Evolutionary conservation across 2,113 vertebrate genomes (phyloP), one percentile per base, ranked within the genome.

Genomic region (Zeus faber): DNA sequence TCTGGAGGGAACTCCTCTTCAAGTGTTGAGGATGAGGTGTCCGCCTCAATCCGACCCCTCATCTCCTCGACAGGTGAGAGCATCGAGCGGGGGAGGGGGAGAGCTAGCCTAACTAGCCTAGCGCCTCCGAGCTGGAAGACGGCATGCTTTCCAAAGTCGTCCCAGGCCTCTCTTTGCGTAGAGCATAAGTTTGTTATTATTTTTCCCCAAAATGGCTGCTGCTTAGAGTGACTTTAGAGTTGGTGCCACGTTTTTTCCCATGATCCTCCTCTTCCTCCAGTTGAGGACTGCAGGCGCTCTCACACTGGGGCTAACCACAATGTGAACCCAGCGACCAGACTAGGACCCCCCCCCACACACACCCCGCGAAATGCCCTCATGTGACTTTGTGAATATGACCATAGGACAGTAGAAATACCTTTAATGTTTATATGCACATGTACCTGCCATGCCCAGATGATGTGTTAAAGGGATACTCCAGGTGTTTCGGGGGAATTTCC

Each of bases 21-120:
- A 67, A 98, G 95, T 78, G 94, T 98, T 53, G 96, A 96, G 83
- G 96, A 98, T 87, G 95, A 97, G 93, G 95, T 98, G 52, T 95
- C 96, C 68, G 94, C 93, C 79, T 95, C 93, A 1, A 92, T 95
- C 81, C 89, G 93, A 75, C 93, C 94, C 64, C 94, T 94, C 20
- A 93, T 94, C 40, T 95, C 94, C 65, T 91, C 95, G 43, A 67
- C 96, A 83, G 96, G 96, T 98, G 86, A 91, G 91, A 49, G 47
- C 72, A 54, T 63, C 48, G 13, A 64, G 24, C 58, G 22, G 68
- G 70, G 79, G 84, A 73, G 61, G 79, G 40, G 40, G 44, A 7
- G 21, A 9, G 20, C 20, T 47, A 4, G 16, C 21, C 13, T 13
- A 24, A 8, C 44, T 25, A 2, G 10, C 18, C 10, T 10, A 6